These are phyloP conservation scores for Volucella bombylans DNA, from an alignment of 2,888 invertebrate genomes.

Conservation along the genomic window DNA sequence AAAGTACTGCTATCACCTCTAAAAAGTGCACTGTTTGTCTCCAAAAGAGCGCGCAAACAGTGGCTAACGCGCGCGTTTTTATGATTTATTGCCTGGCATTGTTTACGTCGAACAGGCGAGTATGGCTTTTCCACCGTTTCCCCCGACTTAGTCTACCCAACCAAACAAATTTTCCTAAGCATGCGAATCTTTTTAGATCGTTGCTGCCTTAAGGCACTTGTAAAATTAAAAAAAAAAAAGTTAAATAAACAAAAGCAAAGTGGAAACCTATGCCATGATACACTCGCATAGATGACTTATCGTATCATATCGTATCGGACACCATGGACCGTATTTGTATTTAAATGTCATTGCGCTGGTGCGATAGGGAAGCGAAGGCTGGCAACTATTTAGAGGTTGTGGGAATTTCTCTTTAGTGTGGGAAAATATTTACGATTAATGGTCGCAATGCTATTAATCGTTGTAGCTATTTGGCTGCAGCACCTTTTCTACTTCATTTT, in stretches of 20 bases:
- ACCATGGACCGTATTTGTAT: conserved; percentile 50
- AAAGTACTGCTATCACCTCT: conserved; percentile 53
- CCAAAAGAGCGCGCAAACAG: conserved; percentile 45
- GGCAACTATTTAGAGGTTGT: conserved; percentile 29
- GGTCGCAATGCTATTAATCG: conserved; percentile 52
- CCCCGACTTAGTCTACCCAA: conserved; percentile 31
- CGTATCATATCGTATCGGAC: not conserved
- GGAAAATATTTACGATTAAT: conserved; percentile 68
- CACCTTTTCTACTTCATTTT: conserved; percentile 39
- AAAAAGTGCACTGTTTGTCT: conserved; percentile 49
- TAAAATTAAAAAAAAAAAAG: no score
- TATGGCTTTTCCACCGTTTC: not conserved
- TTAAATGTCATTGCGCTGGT: conserved; percentile 58
- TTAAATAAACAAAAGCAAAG: not conserved
- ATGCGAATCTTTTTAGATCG: conserved; percentile 55
- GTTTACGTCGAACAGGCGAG: conserved; percentile 52
- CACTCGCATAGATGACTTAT: conserved; percentile 47
- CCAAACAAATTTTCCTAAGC: conserved; percentile 34
- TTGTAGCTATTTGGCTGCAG: conserved; percentile 24
- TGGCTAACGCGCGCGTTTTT: conserved; percentile 60
- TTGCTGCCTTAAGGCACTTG: conserved; percentile 18
- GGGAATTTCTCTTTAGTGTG: conserved; percentile 71
- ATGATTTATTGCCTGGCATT: conserved; percentile 67
- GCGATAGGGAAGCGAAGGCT: conserved; percentile 31
- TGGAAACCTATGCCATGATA: conserved; percentile 44